These are phyloP conservation scores for Sarotherodon lohbergeri DNA, from an alignment of 2,113 vertebrate species.

Conservation along the genomic window DNA sequence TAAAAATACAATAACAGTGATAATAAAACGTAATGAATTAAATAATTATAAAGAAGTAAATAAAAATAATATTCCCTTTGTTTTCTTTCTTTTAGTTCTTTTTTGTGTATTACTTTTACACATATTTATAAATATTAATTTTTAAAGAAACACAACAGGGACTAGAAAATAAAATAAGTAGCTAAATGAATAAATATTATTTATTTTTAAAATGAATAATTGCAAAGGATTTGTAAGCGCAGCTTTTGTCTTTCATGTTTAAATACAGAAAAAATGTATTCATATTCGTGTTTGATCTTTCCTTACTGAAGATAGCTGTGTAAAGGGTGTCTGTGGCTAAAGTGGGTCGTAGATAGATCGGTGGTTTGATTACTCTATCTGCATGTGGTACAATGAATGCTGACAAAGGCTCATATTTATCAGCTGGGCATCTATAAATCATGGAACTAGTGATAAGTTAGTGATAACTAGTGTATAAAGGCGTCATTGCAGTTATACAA, in stretches of 20 bases:
- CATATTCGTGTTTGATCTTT: background rate
- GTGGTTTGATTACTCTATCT: background rate
- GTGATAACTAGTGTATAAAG: background rate
- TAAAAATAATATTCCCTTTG: background rate
- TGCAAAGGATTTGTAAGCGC: background rate
- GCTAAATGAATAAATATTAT: background rate
- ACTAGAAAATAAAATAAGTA: background rate
- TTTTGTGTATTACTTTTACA: background rate
- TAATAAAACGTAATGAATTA: background rate
- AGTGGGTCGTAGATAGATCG: background rate
- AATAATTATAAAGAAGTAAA: background rate
- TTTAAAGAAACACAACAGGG: background rate
- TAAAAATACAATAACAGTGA: background rate
- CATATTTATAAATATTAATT: accelerated
- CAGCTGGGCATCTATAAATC: background rate
- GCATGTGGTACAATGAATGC: background rate
- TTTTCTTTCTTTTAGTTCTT: background rate
- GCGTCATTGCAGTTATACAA: background rate
- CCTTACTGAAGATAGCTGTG: background rate
- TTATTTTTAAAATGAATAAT: accelerated
- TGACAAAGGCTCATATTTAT: background rate
- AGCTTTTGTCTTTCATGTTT: background rate
- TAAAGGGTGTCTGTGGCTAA: background rate
- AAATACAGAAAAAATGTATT: background rate
- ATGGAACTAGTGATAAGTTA: background rate